Evolutionary conservation across 2,888 invertebrate genomes (phyloP).

Genomic region (Megastigmus dorsalis): DNA sequence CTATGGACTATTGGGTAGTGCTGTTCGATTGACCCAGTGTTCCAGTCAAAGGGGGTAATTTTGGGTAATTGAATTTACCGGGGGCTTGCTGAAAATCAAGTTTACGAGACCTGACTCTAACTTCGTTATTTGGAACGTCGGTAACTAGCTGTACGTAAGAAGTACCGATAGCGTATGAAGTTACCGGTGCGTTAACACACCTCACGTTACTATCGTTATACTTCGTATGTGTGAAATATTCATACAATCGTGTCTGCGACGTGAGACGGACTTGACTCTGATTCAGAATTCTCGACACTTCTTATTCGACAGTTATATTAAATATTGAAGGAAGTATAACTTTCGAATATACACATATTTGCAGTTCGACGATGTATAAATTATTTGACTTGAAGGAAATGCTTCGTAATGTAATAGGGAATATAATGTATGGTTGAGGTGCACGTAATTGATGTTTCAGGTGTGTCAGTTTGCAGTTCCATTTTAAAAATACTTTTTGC

Average conservation of each 20-base stretch:
- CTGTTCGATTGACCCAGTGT: slow-evolving; percentile 3
- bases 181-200: not conserved
- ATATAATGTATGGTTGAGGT: too few relatives aligned
- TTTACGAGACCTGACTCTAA: not conserved
- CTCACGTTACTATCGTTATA: not conserved
- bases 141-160: slow-evolving; percentile 7
- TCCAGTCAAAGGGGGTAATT: slow-evolving; percentile 12
- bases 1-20: too few relatives aligned
- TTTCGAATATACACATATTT: too few relatives aligned
- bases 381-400: too few relatives aligned
- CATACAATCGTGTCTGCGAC: not conserved
- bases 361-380: too few relatives aligned
- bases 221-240: not conserved
- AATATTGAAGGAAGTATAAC: too few relatives aligned
- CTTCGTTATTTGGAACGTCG: not conserved
- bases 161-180: not conserved
- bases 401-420: too few relatives aligned
- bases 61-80: slow-evolving; percentile 14
- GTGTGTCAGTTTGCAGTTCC: too few relatives aligned
- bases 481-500: too few relatives aligned
- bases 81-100: not conserved
- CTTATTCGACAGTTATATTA: too few relatives aligned
- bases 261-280: not conserved
- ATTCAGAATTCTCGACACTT: not conserved
- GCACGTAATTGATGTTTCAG: too few relatives aligned